phyloP scores from a whole-genome alignment of 2,888 invertebrate genomes.

The Sinelater perroti region DNA sequence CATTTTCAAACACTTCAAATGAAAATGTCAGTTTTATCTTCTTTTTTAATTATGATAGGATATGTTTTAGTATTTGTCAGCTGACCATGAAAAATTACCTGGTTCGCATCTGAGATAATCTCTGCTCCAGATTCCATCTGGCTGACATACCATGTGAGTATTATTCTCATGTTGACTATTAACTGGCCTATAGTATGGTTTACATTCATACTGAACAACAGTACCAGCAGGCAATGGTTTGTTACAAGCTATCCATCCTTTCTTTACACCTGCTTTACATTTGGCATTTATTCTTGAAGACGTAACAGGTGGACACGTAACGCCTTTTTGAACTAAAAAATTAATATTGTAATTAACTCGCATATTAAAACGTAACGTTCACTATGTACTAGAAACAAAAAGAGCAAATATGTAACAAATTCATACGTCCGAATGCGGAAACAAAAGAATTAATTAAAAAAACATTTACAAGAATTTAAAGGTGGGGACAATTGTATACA shows the following conservation, averaged over 20 bases:
- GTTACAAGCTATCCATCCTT: constrained; percentile 54
- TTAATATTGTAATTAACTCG: neutral
- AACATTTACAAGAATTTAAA: too few species aligned
- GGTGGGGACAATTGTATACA: too few species aligned
- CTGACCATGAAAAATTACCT: constrained; percentile 43
- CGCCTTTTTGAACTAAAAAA: constrained; percentile 26
- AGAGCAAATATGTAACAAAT: too few species aligned
- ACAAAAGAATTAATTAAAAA: too few species aligned
- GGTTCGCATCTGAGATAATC: constrained; percentile 56
- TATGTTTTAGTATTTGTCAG: too few species aligned
- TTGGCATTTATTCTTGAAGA: constrained; percentile 42
- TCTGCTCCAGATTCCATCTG: constrained; percentile 60
- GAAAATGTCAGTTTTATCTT: too few species aligned
- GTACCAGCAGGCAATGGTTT: constrained; percentile 54
- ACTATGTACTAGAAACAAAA: too few species aligned
- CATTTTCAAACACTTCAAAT: too few species aligned
- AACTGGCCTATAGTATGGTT: constrained; percentile 53
- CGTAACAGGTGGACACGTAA: constrained; percentile 45
- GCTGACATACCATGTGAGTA: constrained; percentile 52
- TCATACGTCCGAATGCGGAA: too few species aligned
- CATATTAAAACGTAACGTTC: too few species aligned
- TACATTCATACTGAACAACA: constrained; percentile 53
- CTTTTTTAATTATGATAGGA: too few species aligned
- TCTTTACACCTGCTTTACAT: constrained; percentile 52
- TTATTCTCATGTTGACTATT: constrained; percentile 44